Evolutionary conservation across 1,140 invertebrate genomes (phyloP), one percentile per base, ranked within the genome.

Genomic region (Parasteatoda tepidariorum): DNA sequence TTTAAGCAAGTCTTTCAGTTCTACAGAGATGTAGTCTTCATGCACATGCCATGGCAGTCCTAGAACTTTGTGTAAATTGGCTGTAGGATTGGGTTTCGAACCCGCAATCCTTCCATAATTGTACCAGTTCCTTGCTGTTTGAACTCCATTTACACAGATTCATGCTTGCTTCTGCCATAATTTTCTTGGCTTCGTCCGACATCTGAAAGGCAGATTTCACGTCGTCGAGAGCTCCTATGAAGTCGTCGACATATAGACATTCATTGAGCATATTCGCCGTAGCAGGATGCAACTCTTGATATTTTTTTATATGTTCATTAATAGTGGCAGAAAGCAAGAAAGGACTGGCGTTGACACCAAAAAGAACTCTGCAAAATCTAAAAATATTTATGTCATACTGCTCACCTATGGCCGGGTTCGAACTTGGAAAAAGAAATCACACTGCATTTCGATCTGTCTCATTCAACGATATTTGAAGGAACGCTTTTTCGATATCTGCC

Each of bases 211-310:
- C 41, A 24, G n/a, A 41, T 15, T 54, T n/a, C 13, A 33, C 30
- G 24, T 15, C 31, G 26, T 33, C 3, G 28, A 2, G 22, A 31
- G 41, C 54, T 30, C 41, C 41, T 28, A 59, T 73, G 11, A 73
- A 28, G 22, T 73, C 70, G 57, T 73, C 70, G n/a, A 73, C 41
- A 26, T 73, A 55, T 2, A 73, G n/a, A 24, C 70, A 55, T 73
- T 73, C 3, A n/a, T n/a, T n/a, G n/a, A n/a, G n/a, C n/a, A n/a
- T n/a, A n/a, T n/a, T n/a, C 7, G 6, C 24, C 18, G 30, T 48
- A 54, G 11, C 26, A 7, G 70, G 41, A 26, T 28, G 30, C 9
- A n/a, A 5, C 6, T 30, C 41, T 22, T 3, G 11, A 22, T 55
- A 73, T 7, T 54, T 28, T 38, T 30, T 6, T 0, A 73, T 26